These are phyloP conservation scores for Serrognathus titanus DNA, from an alignment of 2,888 invertebrate genomes.

Conservation along the genomic window DNA sequence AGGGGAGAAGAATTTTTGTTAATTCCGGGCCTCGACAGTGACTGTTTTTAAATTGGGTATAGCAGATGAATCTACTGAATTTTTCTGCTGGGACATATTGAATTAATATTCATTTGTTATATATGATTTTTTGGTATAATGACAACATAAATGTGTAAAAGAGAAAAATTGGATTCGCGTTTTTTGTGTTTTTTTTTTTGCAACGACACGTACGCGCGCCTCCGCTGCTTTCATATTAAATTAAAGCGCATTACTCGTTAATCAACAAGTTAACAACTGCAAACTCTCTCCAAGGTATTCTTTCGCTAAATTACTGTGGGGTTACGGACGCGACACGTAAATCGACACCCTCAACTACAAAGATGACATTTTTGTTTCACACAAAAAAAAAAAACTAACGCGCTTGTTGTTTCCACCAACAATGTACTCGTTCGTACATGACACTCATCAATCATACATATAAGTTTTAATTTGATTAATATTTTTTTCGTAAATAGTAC, in stretches of 20 bases:
- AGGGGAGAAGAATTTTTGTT: slow-evolving; percentile 38
- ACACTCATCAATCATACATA: too few relatives aligned
- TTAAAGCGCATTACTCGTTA: neutral
- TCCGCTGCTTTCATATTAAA: neutral
- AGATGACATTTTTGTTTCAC: too few relatives aligned
- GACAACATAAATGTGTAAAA: neutral
- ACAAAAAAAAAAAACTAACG: too few relatives aligned
- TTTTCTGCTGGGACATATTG: slow-evolving; percentile 46
- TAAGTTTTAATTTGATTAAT: too few relatives aligned
- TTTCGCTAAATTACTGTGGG: too few relatives aligned
- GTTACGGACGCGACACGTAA: too few relatives aligned
- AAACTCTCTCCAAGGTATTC: too few relatives aligned
- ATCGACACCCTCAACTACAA: too few relatives aligned
- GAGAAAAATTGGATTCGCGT: slow-evolving; percentile 1
- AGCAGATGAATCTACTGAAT: slow-evolving; percentile 38
- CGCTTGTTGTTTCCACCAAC: too few relatives aligned
- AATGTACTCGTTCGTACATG: too few relatives aligned
- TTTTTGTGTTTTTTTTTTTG: neutral
- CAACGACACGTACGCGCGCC: neutral
- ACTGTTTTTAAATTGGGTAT: slow-evolving; percentile 32
- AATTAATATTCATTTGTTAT: slow-evolving; percentile 45
- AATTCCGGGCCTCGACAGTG: slow-evolving; percentile 24
- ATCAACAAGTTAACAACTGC: too few relatives aligned
- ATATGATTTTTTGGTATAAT: neutral
- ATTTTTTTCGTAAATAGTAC: too few relatives aligned